phyloP scores from a whole-genome alignment of 2,888 invertebrate genomes.

The Junonia oenone region DNA sequence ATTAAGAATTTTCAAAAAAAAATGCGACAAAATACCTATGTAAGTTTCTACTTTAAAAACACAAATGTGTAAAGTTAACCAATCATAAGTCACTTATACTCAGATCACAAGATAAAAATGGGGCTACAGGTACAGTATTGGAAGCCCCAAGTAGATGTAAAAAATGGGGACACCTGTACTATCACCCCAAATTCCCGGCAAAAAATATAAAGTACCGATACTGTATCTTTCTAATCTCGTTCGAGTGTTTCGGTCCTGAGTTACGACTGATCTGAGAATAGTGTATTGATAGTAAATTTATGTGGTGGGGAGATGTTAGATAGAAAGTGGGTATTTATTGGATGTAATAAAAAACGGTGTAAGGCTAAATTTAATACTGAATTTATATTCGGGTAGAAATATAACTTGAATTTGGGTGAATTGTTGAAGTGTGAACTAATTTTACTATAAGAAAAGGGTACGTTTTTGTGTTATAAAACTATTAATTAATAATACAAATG shows the following conservation, averaged over 20 bases:
- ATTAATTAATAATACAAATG: too few relatives aligned
- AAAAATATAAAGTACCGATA: constrained; percentile 17
- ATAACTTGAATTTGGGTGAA: neutral
- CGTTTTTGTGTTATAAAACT: too few relatives aligned
- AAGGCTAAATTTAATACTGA: neutral
- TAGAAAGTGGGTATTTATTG: constrained; percentile 28
- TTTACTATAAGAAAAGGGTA: too few relatives aligned
- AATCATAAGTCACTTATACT: too few relatives aligned
- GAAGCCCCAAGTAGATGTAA: too few relatives aligned
- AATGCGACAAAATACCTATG: too few relatives aligned
- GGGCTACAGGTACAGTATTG: too few relatives aligned
- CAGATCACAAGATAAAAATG: too few relatives aligned
- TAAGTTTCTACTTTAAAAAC: too few relatives aligned
- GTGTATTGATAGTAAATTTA: constrained; percentile 31
- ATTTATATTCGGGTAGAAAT: neutral
- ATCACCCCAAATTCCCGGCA: constrained; percentile 2
- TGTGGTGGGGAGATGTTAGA: constrained; percentile 22
- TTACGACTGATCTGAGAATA: constrained; percentile 33
- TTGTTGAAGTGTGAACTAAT: neutral
- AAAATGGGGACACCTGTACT: too few relatives aligned
- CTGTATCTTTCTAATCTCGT: constrained; percentile 25
- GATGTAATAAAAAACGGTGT: constrained; percentile 27
- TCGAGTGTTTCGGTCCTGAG: constrained; percentile 28
- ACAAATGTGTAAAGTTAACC: too few relatives aligned
- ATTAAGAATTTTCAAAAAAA: too few relatives aligned